Percentiles rank a stretch among this genome's conserved stretches.
phyloP scores from a whole-genome alignment of 2,888 invertebrate genomes.

The Archaeoteleia sp. region DNA sequence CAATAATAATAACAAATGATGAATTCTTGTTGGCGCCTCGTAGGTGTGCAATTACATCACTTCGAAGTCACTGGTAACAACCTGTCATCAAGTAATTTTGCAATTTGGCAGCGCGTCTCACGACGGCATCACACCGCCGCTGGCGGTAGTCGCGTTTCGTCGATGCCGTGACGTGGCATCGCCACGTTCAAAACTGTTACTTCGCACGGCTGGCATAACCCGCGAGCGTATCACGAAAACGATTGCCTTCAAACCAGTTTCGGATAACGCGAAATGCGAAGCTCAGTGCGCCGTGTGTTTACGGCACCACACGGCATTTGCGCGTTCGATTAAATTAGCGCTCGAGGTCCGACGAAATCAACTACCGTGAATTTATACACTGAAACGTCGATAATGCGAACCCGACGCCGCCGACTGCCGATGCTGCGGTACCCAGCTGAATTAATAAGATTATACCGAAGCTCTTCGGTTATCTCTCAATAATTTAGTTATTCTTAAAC shows the following conservation, averaged over 20 bases:
- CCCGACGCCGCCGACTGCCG: neutral
- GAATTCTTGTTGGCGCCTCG: slow-evolving; percentile 15
- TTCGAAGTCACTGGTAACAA: slow-evolving; percentile 16
- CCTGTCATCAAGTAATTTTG: slow-evolving; percentile 32
- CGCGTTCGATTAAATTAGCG: slow-evolving; percentile 33
- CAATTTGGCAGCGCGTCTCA: slow-evolving; percentile 24
- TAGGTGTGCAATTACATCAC: slow-evolving; percentile 20
- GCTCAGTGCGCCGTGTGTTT: slow-evolving; percentile 16
- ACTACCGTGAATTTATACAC: slow-evolving; percentile 29
- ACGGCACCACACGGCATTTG: slow-evolving; percentile 14
- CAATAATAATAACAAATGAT: no score
- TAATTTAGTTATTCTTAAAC: no score
- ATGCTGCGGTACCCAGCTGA: slow-evolving; percentile 4
- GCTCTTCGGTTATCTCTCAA: slow-evolving; percentile 11
- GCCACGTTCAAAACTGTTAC: slow-evolving; percentile 14
- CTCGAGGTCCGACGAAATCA: slow-evolving; percentile 23
- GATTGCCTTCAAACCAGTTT: slow-evolving; percentile 25
- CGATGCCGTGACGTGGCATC: slow-evolving; percentile 8
- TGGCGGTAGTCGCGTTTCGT: slow-evolving; percentile 10
- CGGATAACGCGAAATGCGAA: slow-evolving; percentile 25
- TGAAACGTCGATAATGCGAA: slow-evolving; percentile 15
- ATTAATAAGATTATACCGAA: slow-evolving; percentile 19
- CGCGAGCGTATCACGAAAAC: slow-evolving; percentile 24
- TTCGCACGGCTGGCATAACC: slow-evolving; percentile 25
- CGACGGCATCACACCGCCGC: neutral